Evolutionary conservation across 2,797 vertebrate species (phyloP).

Genomic region (Lophotriccus pileatus): DNA sequence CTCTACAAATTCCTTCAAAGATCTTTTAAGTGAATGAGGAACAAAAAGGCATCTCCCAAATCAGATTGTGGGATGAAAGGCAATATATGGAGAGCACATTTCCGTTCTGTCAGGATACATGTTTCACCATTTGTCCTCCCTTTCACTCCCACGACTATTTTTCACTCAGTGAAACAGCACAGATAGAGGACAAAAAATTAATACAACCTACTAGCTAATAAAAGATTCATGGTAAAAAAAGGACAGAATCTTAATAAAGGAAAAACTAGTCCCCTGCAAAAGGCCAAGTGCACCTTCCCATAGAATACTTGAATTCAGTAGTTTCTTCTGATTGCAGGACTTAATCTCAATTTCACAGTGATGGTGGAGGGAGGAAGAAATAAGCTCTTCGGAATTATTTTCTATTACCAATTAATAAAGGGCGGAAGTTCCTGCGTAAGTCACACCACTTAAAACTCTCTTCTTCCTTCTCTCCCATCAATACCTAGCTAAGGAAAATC

Average conservation of each 20-base stretch:
- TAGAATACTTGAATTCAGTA: neutral
- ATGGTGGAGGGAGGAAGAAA: neutral
- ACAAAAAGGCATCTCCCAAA: slow-evolving; percentile 8
- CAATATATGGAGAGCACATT: slow-evolving; percentile 7
- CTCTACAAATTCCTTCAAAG: slow-evolving; percentile 12
- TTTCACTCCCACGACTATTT: neutral
- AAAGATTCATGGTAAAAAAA: neutral
- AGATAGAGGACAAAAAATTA: neutral
- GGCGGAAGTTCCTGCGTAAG: neutral
- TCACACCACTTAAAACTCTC: neutral
- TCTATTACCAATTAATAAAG: neutral
- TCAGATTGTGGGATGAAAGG: neutral
- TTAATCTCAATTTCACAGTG: neutral
- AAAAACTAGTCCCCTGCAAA: neutral
- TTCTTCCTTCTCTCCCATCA: neutral
- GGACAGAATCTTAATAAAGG: neutral
- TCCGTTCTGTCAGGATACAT: neutral
- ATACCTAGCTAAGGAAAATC: neutral
- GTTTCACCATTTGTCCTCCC: neutral
- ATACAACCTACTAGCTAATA: neutral
- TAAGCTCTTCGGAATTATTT: neutral
- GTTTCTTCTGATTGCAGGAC: neutral
- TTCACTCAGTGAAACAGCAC: neutral
- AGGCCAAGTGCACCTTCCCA: neutral
- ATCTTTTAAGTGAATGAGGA: slow-evolving; percentile 8